Conservation (phyloP, 2,797 vertebrate species). For the Helostoma temminkii region DNA sequence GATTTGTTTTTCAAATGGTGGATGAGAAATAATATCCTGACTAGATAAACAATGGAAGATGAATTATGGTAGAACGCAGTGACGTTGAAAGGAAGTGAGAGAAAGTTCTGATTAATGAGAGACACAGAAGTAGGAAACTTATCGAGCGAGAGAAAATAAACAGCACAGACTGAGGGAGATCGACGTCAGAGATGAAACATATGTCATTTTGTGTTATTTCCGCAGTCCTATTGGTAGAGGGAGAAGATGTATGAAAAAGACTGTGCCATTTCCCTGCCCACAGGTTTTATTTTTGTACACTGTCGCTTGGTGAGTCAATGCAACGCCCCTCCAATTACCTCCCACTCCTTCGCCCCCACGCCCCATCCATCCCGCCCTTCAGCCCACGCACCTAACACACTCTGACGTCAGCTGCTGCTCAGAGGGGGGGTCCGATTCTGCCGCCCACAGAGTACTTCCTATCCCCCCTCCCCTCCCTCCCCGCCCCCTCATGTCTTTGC, state of each 20-base stretch:
- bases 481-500: slow-evolving; percentile 74
- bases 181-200: slow-evolving; percentile 80
- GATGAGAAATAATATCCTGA: slow-evolving; percentile 6
- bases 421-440: slow-evolving; percentile 74
- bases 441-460: slow-evolving; percentile 85
- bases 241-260: slow-evolving; percentile 79
- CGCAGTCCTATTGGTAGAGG: slow-evolving; percentile 69
- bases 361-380: slow-evolving; percentile 86
- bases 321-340: slow-evolving; percentile 89
- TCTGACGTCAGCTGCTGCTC: slow-evolving; percentile 80
- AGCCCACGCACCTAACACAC: slow-evolving; percentile 83
- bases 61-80: slow-evolving; percentile 17
- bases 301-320: slow-evolving; percentile 88
- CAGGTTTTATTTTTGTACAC: slow-evolving; percentile 87
- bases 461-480: slow-evolving; percentile 43
- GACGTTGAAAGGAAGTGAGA: slow-evolving; percentile 48
- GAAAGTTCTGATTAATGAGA: slow-evolving; percentile 50
- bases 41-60: slow-evolving; percentile 3
- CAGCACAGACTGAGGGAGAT: slow-evolving; percentile 62
- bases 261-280: slow-evolving; percentile 89
- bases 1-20: background rate
- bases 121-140: slow-evolving; percentile 54
- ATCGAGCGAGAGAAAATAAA: slow-evolving; percentile 34
- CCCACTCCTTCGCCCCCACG: slow-evolving; percentile 87
- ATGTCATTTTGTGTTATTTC: slow-evolving; percentile 74